These are phyloP conservation scores for Erynnis tages DNA, from an alignment of 2,888 invertebrate species.

Conservation along the genomic window DNA sequence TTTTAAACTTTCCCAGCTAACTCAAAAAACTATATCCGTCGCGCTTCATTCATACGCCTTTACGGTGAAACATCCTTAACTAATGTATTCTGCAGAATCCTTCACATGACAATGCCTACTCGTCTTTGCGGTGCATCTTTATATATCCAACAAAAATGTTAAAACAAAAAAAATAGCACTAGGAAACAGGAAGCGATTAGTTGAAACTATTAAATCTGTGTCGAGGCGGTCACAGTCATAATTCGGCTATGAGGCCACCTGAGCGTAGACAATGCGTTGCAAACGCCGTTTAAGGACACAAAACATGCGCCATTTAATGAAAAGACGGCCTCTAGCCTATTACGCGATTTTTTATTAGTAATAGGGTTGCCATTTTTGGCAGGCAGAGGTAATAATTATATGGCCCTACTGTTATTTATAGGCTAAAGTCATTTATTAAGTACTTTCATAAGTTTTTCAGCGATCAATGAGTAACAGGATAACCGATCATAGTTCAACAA, in stretches of 20 bases:
- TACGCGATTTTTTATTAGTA: constrained; percentile 48
- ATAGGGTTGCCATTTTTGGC: constrained; percentile 12
- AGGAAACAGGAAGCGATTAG: constrained; percentile 33
- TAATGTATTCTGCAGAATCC: neutral
- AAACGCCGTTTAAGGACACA: constrained; percentile 28
- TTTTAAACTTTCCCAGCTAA: too few species aligned
- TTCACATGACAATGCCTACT: neutral
- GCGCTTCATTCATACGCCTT: too few species aligned
- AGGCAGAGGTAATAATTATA: too few species aligned
- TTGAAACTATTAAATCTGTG: constrained; percentile 25
- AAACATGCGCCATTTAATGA: constrained; percentile 34
- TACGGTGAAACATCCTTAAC: neutral
- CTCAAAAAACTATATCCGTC: too few species aligned
- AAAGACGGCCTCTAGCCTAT: constrained; percentile 44
- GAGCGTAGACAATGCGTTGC: constrained; percentile 32
- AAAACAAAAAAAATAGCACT: constrained; percentile 5
- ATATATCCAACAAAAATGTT: neutral
- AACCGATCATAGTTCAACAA: too few species aligned
- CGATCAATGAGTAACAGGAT: too few species aligned
- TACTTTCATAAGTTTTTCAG: too few species aligned
- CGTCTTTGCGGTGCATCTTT: neutral
- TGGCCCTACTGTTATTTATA: too few species aligned
- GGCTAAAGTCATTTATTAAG: too few species aligned
- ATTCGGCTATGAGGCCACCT: constrained; percentile 31
- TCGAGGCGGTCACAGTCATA: constrained; percentile 24